phyloP scores from a whole-genome alignment of 1,140 invertebrate genomes.

The Calliopsis andreniformis region DNA sequence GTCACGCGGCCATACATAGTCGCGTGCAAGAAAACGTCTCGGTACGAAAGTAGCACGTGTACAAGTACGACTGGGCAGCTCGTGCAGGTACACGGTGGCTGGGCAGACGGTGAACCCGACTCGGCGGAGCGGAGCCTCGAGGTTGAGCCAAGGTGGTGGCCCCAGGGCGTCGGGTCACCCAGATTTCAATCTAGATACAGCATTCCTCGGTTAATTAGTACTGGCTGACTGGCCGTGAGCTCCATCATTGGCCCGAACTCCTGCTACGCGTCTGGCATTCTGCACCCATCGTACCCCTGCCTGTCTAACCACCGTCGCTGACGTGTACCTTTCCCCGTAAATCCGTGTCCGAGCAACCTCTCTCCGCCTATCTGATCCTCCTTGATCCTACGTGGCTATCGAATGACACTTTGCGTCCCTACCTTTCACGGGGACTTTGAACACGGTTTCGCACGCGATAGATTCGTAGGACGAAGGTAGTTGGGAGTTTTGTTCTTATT shows the following conservation, averaged over 20 bases:
- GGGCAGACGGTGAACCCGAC: slow-evolving; percentile 55
- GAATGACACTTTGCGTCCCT: too few species aligned
- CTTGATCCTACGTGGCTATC: background rate
- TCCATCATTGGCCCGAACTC: slow-evolving; percentile 71
- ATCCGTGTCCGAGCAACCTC: slow-evolving; percentile 15
- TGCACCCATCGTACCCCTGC: slow-evolving; percentile 41
- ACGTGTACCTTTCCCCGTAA: slow-evolving; percentile 17
- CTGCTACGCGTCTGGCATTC: slow-evolving; percentile 59
- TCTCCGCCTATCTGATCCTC: background rate
- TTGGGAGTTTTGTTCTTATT: too few species aligned
- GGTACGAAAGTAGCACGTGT: slow-evolving; percentile 43
- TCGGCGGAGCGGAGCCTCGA: slow-evolving; percentile 59
- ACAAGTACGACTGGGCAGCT: slow-evolving; percentile 1
- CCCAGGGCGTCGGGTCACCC: slow-evolving; percentile 79
- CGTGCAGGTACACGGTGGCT: slow-evolving; percentile 38
- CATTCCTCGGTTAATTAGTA: slow-evolving; percentile 81
- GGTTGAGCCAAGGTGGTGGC: slow-evolving; percentile 77
- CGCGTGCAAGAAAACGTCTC: slow-evolving; percentile 36
- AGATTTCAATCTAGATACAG: slow-evolving; percentile 82
- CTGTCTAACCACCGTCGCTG: slow-evolving; percentile 18
- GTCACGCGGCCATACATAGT: slow-evolving; percentile 11
- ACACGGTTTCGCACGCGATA: too few species aligned
- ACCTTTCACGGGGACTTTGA: too few species aligned
- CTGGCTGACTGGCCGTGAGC: slow-evolving; percentile 76
- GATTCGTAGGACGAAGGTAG: too few species aligned